Percentiles rank a stretch among this genome's conserved stretches.
Evolutionary conservation across 2,888 invertebrate genomes (phyloP).

Genomic region (Drosophila suboccidentalis): DNA sequence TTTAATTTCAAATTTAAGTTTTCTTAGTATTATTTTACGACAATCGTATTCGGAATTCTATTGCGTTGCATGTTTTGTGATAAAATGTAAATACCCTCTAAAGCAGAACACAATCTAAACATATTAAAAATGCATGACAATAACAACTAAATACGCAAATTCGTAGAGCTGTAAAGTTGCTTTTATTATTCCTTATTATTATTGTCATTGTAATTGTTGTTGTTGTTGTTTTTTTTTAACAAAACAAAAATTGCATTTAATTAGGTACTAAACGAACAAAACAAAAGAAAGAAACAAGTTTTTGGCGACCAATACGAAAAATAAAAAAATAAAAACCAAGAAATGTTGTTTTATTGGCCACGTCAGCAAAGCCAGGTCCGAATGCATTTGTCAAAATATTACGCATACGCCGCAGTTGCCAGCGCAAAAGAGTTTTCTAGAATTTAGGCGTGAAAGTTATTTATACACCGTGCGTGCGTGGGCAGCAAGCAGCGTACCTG

Average conservation of each 20-base stretch:
- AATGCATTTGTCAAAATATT: conserved; percentile 33
- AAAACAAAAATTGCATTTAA: conserved; percentile 43
- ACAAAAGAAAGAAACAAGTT: conserved; percentile 38
- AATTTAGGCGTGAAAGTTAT: conserved; percentile 12
- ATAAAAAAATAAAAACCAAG: not conserved
- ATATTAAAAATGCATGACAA: conserved; percentile 12
- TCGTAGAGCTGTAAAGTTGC: conserved; percentile 34
- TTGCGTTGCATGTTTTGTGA: not conserved
- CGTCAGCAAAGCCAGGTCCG: conserved; percentile 31
- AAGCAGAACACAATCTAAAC: conserved; percentile 6
- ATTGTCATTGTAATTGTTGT: conserved; percentile 13
- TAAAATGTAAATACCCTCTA: not conserved
- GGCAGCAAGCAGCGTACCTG: not conserved
- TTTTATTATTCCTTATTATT: conserved; percentile 19
- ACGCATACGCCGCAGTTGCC: conserved; percentile 47
- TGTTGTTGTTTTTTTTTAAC: conserved; percentile 5
- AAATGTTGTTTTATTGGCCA: conserved; percentile 17
- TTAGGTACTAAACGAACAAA: conserved; percentile 20
- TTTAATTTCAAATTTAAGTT: too few species aligned
- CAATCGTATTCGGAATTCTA: too few species aligned
- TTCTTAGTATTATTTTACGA: too few species aligned
- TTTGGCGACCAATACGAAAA: conserved; percentile 19
- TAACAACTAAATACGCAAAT: conserved; percentile 30
- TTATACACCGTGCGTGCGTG: too few species aligned
- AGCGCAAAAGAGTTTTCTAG: conserved; percentile 6